Conservation (phyloP, 2,113 vertebrate species). For the Osmerus eperlanus region DNA sequence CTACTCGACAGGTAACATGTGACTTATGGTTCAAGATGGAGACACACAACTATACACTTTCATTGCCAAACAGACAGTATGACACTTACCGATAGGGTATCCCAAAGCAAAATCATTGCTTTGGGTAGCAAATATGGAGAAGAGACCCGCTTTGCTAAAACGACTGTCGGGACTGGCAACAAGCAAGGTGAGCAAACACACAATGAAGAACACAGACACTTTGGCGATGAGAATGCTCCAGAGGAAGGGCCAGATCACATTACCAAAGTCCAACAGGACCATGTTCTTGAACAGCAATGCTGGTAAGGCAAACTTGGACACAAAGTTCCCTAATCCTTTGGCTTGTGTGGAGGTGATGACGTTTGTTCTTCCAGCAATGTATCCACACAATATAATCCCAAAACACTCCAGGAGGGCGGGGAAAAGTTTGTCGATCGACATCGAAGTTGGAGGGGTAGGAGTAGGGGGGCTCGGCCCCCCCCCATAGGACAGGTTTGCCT, state of each 20-base stretch:
- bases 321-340: constrained; percentile 93
- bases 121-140: constrained; percentile 96
- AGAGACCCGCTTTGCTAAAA: constrained; percentile 94
- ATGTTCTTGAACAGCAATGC: constrained; percentile 97
- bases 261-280: constrained; percentile 90
- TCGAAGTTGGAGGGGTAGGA: constrained; percentile 63
- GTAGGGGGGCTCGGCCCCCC: constrained; percentile 45
- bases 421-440: constrained; percentile 91
- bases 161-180: constrained; percentile 83
- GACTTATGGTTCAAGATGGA: not conserved
- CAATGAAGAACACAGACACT: constrained; percentile 84
- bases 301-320: constrained; percentile 94
- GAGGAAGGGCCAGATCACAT: constrained; percentile 94
- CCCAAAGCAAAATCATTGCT: constrained; percentile 99
- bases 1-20: not conserved
- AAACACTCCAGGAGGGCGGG: constrained; percentile 95
- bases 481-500: constrained; percentile 18
- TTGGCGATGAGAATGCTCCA: constrained; percentile 93
- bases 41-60: not conserved
- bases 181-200: constrained; percentile 85
- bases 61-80: not conserved
- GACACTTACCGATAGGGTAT: constrained; percentile 91
- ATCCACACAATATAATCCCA: constrained; percentile 95
- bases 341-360: constrained; percentile 89
- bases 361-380: constrained; percentile 87